A percentile compares a stretch with the other conserved stretches of the same genome.
These are phyloP conservation scores for Sander lucioperca DNA, from an alignment of 2,113 vertebrate genomes.

Conservation along the genomic window DNA sequence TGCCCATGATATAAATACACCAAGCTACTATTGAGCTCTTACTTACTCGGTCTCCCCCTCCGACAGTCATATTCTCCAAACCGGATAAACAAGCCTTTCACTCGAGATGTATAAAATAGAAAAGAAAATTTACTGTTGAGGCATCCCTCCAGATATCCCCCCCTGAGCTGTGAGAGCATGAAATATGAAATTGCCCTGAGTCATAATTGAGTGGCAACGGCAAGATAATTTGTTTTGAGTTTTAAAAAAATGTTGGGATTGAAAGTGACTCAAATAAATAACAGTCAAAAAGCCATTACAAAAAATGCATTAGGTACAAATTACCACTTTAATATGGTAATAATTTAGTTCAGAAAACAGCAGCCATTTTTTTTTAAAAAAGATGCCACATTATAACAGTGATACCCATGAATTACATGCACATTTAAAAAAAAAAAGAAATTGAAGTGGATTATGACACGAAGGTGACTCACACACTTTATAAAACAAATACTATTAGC, in stretches of 20 bases:
- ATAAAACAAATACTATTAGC: neutral
- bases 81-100: slow-evolving; percentile 56
- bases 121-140: slow-evolving; percentile 41
- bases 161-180: slow-evolving; percentile 34
- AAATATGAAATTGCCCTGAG: slow-evolving; percentile 51
- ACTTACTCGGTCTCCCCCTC: slow-evolving; percentile 23
- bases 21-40: slow-evolving; percentile 43
- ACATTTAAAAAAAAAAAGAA: slow-evolving; percentile 9
- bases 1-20: slow-evolving; percentile 50
- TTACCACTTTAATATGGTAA: slow-evolving; percentile 22
- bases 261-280: slow-evolving; percentile 48
- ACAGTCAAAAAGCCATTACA: slow-evolving; percentile 37
- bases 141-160: slow-evolving; percentile 26
- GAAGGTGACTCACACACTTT: neutral
- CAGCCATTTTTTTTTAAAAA: neutral
- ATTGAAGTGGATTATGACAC: neutral
- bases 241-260: slow-evolving; percentile 18
- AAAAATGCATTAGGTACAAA: slow-evolving; percentile 43
- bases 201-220: slow-evolving; percentile 53
- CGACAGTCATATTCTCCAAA: slow-evolving; percentile 45
- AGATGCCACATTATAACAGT: neutral
- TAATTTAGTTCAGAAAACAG: slow-evolving; percentile 15
- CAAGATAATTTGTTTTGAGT: slow-evolving; percentile 51
- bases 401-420: neutral
- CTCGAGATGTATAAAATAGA: slow-evolving; percentile 41